Evolutionary conservation across 2,888 invertebrate species (phyloP).

Genomic region (Ptilodon capucinus): DNA sequence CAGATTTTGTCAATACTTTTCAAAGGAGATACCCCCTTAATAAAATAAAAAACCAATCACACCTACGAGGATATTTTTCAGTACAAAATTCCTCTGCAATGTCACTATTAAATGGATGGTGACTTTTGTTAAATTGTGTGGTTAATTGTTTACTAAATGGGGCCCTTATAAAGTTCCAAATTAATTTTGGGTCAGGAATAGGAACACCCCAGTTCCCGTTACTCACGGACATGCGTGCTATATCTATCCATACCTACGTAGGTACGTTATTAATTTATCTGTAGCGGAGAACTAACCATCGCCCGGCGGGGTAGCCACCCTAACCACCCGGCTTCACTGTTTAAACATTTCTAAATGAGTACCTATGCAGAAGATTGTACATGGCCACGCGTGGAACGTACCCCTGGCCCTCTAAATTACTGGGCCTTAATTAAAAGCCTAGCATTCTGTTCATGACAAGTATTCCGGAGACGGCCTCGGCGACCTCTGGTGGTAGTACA

Average conservation of each 20-base stretch:
- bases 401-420: constrained; percentile 76
- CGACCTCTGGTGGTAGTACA: constrained; percentile 59
- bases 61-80: no score
- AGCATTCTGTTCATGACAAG: constrained; percentile 80
- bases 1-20: no score
- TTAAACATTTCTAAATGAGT: constrained; percentile 81
- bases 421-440: constrained; percentile 80
- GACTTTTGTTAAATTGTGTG: no score
- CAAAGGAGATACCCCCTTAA: no score
- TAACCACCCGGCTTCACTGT: constrained; percentile 52
- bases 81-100: no score
- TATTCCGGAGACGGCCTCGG: constrained; percentile 63
- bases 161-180: background rate
- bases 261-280: constrained; percentile 81
- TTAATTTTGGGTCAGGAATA: constrained; percentile 12
- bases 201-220: constrained; percentile 49
- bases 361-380: constrained; percentile 73
- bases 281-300: constrained; percentile 78
- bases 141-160: no score
- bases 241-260: constrained; percentile 61
- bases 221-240: constrained; percentile 71
- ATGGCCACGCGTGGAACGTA: constrained; percentile 59
- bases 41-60: no score
- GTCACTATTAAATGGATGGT: no score
- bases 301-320: constrained; percentile 47